phyloP scores from a whole-genome alignment of 92 coral and sea anemone genomes.

The Phenganax subtilis region DNA sequence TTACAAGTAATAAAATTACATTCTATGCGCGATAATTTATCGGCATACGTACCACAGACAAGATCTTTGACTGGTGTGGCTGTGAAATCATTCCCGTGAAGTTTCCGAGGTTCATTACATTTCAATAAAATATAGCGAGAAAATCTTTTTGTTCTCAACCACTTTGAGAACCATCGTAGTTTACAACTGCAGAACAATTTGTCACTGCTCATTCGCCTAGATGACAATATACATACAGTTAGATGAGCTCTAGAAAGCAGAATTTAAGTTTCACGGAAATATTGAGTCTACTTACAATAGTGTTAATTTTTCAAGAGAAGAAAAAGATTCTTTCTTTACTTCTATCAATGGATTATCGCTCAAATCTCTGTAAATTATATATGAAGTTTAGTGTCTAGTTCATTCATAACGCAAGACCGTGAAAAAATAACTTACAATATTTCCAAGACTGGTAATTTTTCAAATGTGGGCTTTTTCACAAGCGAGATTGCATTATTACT shows the following conservation, averaged over 20 bases:
- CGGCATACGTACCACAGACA: constrained; percentile 26
- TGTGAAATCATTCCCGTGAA: constrained; percentile 5
- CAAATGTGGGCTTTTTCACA: constrained; percentile 22
- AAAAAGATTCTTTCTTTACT: constrained; percentile 16
- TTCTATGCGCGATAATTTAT: neutral
- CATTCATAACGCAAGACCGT: neutral
- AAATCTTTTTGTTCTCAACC: constrained; percentile 12
- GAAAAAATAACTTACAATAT: constrained; percentile 12
- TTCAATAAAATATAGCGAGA: neutral
- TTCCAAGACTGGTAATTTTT: constrained; percentile 15
- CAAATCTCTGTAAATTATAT: constrained; percentile 18
- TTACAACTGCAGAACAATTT: constrained; percentile 31
- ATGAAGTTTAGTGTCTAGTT: neutral
- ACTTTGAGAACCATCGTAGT: constrained; percentile 22
- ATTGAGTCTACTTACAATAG: constrained; percentile 13
- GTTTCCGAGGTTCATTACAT: constrained; percentile 21
- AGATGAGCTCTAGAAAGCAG: neutral
- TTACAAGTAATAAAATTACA: neutral
- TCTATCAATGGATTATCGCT: constrained; percentile 16
- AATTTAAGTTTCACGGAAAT: neutral
- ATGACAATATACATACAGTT: neutral
- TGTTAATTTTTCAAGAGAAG: neutral
- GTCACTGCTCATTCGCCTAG: constrained; percentile 24
- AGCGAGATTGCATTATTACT: constrained; percentile 64
- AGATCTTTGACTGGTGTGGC: constrained; percentile 15